phyloP scores from a whole-genome alignment of 2,113 vertebrate genomes.

The Gobiocypris rarus region DNA sequence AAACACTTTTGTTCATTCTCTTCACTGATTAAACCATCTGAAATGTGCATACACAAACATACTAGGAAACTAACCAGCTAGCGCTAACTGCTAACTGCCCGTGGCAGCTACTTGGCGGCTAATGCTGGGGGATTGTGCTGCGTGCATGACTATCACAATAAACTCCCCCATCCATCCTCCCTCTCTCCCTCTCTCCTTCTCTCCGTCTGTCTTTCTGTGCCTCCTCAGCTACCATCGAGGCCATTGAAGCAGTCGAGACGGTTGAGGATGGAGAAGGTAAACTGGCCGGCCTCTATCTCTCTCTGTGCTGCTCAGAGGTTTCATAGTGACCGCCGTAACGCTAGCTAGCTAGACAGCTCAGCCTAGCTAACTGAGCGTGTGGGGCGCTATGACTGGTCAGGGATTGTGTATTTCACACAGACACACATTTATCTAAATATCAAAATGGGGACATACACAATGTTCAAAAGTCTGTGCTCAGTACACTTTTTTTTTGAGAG shows the following conservation, averaged over 20 bases:
- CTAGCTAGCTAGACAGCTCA: slow-evolving; percentile 35
- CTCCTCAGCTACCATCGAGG: slow-evolving; percentile 66
- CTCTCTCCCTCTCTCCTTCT: slow-evolving; percentile 54
- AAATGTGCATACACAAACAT: slow-evolving; percentile 20
- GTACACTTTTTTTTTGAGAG: background rate
- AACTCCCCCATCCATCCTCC: slow-evolving; percentile 55
- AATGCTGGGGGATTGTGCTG: slow-evolving; percentile 51
- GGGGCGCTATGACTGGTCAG: slow-evolving; percentile 50
- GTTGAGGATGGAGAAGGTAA: slow-evolving; percentile 71
- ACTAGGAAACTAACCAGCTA: slow-evolving; percentile 52
- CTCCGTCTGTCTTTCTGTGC: slow-evolving; percentile 55
- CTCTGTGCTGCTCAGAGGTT: slow-evolving; percentile 51
- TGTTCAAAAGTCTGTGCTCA: background rate
- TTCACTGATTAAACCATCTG: slow-evolving; percentile 5
- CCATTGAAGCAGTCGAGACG: slow-evolving; percentile 70
- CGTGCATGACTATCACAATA: slow-evolving; percentile 61
- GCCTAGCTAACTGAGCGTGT: slow-evolving; percentile 49
- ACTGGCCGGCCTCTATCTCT: slow-evolving; percentile 55
- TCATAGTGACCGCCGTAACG: slow-evolving; percentile 45
- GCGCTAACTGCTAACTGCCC: slow-evolving; percentile 50
- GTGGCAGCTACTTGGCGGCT: slow-evolving; percentile 22
- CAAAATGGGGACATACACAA: background rate
- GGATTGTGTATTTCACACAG: slow-evolving; percentile 26
- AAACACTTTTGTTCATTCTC: background rate
- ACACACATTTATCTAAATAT: background rate